These are phyloP conservation scores for Thamnaconus septentrionalis DNA, from an alignment of 2,113 vertebrate species.

Conservation along the genomic window DNA sequence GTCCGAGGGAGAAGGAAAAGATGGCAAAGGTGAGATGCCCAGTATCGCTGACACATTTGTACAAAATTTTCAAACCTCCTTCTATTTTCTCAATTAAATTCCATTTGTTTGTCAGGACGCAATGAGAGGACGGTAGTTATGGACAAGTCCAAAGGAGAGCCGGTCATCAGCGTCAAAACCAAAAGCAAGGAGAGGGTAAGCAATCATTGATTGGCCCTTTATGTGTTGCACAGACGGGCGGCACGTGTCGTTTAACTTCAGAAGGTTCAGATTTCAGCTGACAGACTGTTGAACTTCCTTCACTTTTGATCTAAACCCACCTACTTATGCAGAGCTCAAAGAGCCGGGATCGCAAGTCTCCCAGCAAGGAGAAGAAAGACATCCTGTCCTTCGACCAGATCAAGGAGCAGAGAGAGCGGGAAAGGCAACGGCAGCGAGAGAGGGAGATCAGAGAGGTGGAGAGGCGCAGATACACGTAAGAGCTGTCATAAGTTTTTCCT, in stretches of 20 bases:
- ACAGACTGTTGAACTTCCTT: too few relatives aligned
- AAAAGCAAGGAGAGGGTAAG: constrained; percentile 80
- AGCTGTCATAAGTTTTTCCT: neutral
- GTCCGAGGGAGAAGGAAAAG: constrained; percentile 81
- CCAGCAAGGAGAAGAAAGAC: constrained; percentile 90
- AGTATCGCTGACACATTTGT: rapidly evolving
- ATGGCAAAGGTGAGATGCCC: constrained; percentile 75
- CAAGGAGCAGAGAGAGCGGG: constrained; percentile 92
- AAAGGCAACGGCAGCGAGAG: constrained; percentile 91
- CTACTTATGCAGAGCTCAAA: constrained; percentile 82
- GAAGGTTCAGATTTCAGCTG: too few relatives aligned
- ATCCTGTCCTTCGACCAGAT: constrained; percentile 98
- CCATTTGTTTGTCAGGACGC: constrained; percentile 60
- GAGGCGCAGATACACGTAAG: constrained; percentile 81
- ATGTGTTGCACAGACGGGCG: too few relatives aligned
- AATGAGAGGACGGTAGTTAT: constrained; percentile 92
- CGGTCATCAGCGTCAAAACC: constrained; percentile 94
- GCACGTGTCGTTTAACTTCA: too few relatives aligned
- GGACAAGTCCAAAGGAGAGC: constrained; percentile 97
- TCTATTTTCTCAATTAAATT: neutral
- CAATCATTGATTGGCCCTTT: neutral
- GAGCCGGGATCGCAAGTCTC: constrained; percentile 87
- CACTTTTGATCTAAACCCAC: neutral
- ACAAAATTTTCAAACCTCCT: neutral
- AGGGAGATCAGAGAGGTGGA: constrained; percentile 91